These are phyloP conservation scores for Zalophus californianus DNA, from an alignment of 2,797 vertebrate genomes.

Conservation along the genomic window DNA sequence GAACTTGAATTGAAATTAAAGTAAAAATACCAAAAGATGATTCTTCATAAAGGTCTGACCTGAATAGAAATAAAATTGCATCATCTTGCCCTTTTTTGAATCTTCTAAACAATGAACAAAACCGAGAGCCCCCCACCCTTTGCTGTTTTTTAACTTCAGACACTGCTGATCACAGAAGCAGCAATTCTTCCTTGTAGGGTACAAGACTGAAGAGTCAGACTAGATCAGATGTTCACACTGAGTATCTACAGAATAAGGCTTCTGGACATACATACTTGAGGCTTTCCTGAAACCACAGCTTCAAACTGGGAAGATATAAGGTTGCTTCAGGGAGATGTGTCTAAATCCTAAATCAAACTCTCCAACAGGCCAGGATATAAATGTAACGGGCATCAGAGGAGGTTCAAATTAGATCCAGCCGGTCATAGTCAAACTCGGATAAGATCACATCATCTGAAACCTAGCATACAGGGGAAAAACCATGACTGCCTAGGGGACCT, in stretches of 20 bases:
- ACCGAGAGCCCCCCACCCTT: constrained; percentile 9
- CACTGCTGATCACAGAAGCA: background rate
- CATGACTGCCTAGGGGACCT: background rate
- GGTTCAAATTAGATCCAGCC: constrained; percentile 86
- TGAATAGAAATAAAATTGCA: constrained; percentile 79
- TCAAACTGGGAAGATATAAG: constrained; percentile 80
- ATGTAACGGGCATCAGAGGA: constrained; percentile 80
- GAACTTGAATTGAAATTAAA: constrained; percentile 85
- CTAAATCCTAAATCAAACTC: constrained; percentile 85
- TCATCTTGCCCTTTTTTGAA: constrained; percentile 74
- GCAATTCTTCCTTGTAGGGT: background rate
- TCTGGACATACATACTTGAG: constrained; percentile 69
- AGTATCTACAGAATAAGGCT: constrained; percentile 77
- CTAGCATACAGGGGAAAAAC: background rate
- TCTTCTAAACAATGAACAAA: constrained; percentile 63
- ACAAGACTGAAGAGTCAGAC: constrained; percentile 65
- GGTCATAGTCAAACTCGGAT: constrained; percentile 81
- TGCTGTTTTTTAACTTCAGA: constrained; percentile 66
- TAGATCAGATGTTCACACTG: constrained; percentile 61
- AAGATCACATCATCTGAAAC: constrained; percentile 82
- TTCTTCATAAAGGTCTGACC: constrained; percentile 76
- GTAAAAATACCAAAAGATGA: constrained; percentile 68
- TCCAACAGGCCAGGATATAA: constrained; percentile 83
- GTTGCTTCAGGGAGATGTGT: constrained; percentile 77
- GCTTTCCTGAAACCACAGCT: constrained; percentile 81